Evolutionary conservation across 2,113 vertebrate species (phyloP), one percentile per base, ranked within the genome.

Genomic region (Melierax canorus): DNA sequence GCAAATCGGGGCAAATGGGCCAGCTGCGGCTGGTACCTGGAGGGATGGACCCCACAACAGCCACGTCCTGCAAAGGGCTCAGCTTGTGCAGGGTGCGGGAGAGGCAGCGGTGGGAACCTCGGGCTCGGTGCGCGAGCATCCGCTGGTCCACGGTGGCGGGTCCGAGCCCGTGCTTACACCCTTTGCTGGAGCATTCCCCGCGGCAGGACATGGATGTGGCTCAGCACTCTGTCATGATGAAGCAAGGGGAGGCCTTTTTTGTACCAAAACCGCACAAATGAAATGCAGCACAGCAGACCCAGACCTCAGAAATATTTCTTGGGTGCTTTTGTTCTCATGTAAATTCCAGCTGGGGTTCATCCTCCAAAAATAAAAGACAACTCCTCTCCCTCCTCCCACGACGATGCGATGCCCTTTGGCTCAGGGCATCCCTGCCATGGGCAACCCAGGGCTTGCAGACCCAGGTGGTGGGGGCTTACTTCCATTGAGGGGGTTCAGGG

Each of bases 81-180:
- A 51, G 36, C 22, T 81, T 34, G 7, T 21, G 41, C 15, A 15
- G 34, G 13, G 10, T 21, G 22, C 10, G 8, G 59, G 15, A 91
- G 41, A 73, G 12, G 38, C 41, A 22, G 9, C 5, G 1, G 15
- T 59, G 41, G 58, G 84, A 51, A 41, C 19, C 43, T 48, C 12
- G 3, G 51, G 19, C 30, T 60, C 1, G 0, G 23, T 4, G 1
- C 1, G 1, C 9, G 32, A 64, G 19, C 38, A 43, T 15, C 29
- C 41, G 8, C 39, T 6, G 4, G n/a, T 15, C 46, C 20, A 11
- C 7, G 32, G n/a, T 34, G 56, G 15, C 29, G 46, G 51, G 24
- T 11, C 36, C 0, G 0, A 59, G 59, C 9, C 63, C 3, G 0
- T 5, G 10, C 15, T 76, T 21, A 7, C 24, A 62, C 11, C 18